These are phyloP conservation scores for Allygus modestus DNA, from an alignment of 2,888 invertebrate species.

Conservation along the genomic window DNA sequence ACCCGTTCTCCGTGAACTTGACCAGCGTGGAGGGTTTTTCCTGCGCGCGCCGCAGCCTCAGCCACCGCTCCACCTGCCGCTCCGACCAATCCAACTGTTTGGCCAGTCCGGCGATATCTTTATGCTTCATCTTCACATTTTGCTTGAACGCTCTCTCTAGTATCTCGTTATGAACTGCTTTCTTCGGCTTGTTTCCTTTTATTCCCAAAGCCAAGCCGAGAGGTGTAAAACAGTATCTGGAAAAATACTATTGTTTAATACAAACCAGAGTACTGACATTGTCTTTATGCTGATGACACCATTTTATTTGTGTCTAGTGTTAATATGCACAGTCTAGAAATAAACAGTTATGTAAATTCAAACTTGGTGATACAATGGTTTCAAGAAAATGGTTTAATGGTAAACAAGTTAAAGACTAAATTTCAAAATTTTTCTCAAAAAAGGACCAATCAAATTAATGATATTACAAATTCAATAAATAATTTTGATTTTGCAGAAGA, in stretches of 20 bases:
- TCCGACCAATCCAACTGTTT: conserved; percentile 91
- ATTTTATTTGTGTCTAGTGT: no score
- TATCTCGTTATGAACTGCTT: conserved; percentile 83
- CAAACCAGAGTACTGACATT: no score
- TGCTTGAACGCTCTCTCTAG: conserved; percentile 87
- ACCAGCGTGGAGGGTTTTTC: conserved; percentile 93
- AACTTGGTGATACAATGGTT: no score
- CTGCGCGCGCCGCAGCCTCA: conserved; percentile 88
- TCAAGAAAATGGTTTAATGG: no score
- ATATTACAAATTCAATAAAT: no score
- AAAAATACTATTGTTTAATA: conserved; percentile 70
- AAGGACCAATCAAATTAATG: no score
- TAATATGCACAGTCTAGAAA: no score
- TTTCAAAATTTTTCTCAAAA: no score
- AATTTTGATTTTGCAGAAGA: no score
- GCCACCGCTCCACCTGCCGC: conserved; percentile 94
- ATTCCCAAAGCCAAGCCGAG: conserved; percentile 90
- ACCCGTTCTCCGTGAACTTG: conserved; percentile 94
- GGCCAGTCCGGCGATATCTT: conserved; percentile 83
- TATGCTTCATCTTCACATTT: conserved; percentile 85
- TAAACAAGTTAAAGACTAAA: no score
- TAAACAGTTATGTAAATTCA: no score
- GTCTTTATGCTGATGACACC: no score
- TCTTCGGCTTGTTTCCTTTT: conserved; percentile 87
- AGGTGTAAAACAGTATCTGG: conserved; percentile 88